These are phyloP conservation scores for Tetramorium alpestre DNA, from an alignment of 1,140 invertebrate genomes.

Conservation along the genomic window DNA sequence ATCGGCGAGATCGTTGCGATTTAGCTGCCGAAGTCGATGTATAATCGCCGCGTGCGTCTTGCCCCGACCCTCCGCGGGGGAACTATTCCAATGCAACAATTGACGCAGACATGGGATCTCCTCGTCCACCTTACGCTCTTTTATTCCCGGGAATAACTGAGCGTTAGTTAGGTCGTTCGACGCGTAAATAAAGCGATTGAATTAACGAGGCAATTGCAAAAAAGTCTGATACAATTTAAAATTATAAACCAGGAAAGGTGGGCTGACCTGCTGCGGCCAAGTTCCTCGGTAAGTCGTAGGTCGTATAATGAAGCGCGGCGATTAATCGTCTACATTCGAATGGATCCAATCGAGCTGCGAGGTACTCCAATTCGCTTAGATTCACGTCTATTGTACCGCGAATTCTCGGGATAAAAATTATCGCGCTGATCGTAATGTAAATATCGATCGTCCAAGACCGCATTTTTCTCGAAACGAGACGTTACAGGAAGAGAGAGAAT, in stretches of 20 bases:
- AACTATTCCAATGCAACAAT: constrained; percentile 87
- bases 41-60: constrained; percentile 86
- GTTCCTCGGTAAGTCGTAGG: constrained; percentile 84
- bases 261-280: constrained; percentile 83
- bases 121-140: constrained; percentile 84
- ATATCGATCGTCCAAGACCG: neutral
- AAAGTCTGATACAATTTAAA: neutral
- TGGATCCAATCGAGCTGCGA: constrained; percentile 86
- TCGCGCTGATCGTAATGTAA: neutral
- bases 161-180: neutral
- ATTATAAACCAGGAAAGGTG: neutral
- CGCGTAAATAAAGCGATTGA: neutral
- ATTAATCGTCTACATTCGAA: constrained; percentile 87
- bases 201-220: neutral
- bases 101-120: constrained; percentile 86
- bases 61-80: constrained; percentile 84
- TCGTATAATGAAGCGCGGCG: constrained; percentile 86
- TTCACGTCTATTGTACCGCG: constrained; percentile 86
- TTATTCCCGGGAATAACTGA: neutral
- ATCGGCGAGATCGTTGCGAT: constrained; percentile 86
- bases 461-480: constrained; percentile 6
- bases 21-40: constrained; percentile 87
- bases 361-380: constrained; percentile 85
- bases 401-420: constrained; percentile 14
- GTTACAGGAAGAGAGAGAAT: neutral